Base-by-base conservation (phyloP, 2,888 invertebrate species). In the Amaurobius ferox region DNA sequence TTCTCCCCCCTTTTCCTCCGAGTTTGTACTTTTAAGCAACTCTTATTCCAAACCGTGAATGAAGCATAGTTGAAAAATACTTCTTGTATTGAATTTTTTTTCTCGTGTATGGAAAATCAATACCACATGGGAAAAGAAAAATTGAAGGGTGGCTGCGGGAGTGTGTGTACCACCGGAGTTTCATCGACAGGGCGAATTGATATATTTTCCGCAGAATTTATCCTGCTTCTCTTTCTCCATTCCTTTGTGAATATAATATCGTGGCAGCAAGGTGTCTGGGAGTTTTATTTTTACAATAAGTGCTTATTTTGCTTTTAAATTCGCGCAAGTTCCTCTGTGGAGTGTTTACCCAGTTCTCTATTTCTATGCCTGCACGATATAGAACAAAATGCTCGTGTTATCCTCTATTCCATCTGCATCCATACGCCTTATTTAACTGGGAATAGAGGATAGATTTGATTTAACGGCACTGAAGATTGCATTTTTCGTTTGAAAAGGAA, bases 1-100 rank as follows among this genome's bases (percentile, higher is more conserved):
- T 16, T 5, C 44, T 44, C 16, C 16, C 16, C 2, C 9, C 6
- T 16, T 44, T 44, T 44, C 16, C 5, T 35, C 11, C 16, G 2
- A 44, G 13, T 16, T 7, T 44, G 44, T 44, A 44, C 44, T 44
- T 44, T 44, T 44, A 44, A 44, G 16, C 44, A 44, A 44, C 44
- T 44, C 44, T 7, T 44, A 44, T 44, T 2, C 44, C 16, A 11
- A 2, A 16, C 44, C 44, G 44, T 44, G 44, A 44, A 44, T 44
- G 44, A 44, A 44, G 44, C 44, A 44, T 44, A 16, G 44, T 44
- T 44, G 44, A 44, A 44, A n/a, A 44, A 44, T 44, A 44, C 16
- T 44, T 44, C 44, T 44, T 44, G 44, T 44, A 44, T 44, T 44
- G 44, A 44, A 44, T 7, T 44, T 44, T 44, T 16, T 44, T 16